Conservation (phyloP, 2,113 vertebrate species). For the Meleagris gallopavo region DNA sequence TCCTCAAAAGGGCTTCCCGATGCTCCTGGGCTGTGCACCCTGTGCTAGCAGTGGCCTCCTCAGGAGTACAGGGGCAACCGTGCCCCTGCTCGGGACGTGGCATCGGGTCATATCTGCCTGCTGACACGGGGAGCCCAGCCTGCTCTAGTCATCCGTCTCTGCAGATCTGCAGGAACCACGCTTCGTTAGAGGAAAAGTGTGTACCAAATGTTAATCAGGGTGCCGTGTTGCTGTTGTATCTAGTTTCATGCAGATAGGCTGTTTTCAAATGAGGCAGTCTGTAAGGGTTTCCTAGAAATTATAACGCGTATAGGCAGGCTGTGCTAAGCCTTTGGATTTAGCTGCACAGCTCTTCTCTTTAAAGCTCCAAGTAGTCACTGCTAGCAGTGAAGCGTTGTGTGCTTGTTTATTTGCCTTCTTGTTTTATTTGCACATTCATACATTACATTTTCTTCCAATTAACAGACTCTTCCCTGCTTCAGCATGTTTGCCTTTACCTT, state of each 20-base stretch:
- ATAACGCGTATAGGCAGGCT: constrained; percentile 34
- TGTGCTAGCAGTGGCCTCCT: constrained; percentile 63
- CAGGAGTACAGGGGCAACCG: constrained; percentile 30
- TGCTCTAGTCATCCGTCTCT: not conserved
- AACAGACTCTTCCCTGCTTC: not conserved
- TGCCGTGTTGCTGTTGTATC: constrained; percentile 20
- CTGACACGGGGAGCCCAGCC: rapidly evolving
- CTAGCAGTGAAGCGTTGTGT: not conserved
- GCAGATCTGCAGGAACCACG: not conserved
- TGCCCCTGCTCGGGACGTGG: constrained; percentile 32
- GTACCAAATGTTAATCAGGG: constrained; percentile 32
- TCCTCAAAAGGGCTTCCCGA: not conserved
- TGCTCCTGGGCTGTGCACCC: constrained; percentile 38
- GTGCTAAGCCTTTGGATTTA: constrained; percentile 65
- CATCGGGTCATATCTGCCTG: constrained; percentile 25
- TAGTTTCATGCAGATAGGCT: not conserved
- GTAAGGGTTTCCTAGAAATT: constrained; percentile 66
- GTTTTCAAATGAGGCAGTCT: not conserved
- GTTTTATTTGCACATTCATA: constrained; percentile 22
- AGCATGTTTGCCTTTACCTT: constrained; percentile 31
- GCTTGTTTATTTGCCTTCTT: constrained; percentile 25
- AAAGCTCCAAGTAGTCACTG: not conserved
- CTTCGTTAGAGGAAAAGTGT: not conserved
- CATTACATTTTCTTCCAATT: constrained; percentile 25
- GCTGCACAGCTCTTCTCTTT: not conserved